Evolutionary conservation across 1,140 invertebrate species (phyloP), one percentile per base, ranked within the genome.

Genomic region (Belonocnema kinseyi): DNA sequence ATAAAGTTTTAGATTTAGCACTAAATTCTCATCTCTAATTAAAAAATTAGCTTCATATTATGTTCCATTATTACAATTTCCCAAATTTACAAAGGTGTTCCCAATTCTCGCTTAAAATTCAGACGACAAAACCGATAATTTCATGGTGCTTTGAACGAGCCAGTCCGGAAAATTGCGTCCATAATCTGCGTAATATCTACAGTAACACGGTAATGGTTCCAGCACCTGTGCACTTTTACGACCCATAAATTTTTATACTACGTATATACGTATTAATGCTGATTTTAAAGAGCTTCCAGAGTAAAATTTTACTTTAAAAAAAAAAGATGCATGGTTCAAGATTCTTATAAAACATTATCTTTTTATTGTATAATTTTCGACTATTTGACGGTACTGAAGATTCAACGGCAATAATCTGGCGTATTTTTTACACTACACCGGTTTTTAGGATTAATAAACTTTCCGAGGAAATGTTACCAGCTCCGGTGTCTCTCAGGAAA

Each of bases 391-490:
- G 40, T 46, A 46, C 7, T 46, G 8, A 46, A 10, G 10, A 46
- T 46, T 8, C 40, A 46, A 11, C 40, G 40, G 40, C 7, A 46
- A 46, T 46, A 33, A 33, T 33, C 26, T 33, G 5, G 26, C 26
- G 5, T 33, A 33, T 33, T 5, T 33, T 33, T 33, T 33, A 33
- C 26, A 33, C 26, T 33, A 4, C 26, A 33, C 5, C 26, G 54
- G 21, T 21, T 66, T 74, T 76, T 72, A 83, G 75, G 79, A 84
- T 84, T 84, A 84, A 84, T 84, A 84, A 84, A 84, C 79, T 83
- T 81, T 79, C 11, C 8, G 26, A 40, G 14, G 26, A 66, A 40
- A 66, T 2, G 21, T 17, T 74, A 58, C 40, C 50, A 70, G 56
- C 74, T 33, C 17, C 46, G 52, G 17, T 56, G 72, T 40, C 61